These are phyloP conservation scores for Aphelenchoides besseyi DNA, from an alignment of 1,140 invertebrate species.

Conservation along the genomic window DNA sequence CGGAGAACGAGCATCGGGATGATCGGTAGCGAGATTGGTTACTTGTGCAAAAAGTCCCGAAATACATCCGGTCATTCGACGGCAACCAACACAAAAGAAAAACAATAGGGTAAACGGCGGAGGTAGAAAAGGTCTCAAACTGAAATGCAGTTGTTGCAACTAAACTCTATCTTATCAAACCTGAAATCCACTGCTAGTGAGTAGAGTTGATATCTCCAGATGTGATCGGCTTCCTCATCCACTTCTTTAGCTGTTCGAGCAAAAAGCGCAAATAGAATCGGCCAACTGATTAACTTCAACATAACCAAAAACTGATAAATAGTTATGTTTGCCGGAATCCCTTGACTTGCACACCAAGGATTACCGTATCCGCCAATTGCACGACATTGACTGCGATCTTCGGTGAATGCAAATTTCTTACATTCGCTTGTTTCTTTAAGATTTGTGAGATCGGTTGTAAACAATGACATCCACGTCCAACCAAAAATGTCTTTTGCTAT, in stretches of 20 bases:
- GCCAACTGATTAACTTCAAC: constrained; percentile 55
- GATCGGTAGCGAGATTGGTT: constrained; percentile 26
- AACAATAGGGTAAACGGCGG: constrained; percentile 56
- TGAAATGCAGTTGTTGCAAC: constrained; percentile 42
- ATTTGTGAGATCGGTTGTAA: constrained; percentile 55
- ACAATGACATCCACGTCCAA: constrained; percentile 52
- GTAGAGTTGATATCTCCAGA: constrained; percentile 60
- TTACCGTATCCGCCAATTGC: constrained; percentile 44
- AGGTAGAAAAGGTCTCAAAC: constrained; percentile 52
- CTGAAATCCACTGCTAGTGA: constrained; percentile 51
- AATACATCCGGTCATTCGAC: constrained; percentile 11
- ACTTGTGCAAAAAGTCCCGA: constrained; percentile 8
- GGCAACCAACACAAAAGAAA: constrained; percentile 32
- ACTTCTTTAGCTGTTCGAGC: constrained; percentile 57
- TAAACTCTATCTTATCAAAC: constrained; percentile 18
- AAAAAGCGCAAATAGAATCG: constrained; percentile 58
- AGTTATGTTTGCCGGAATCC: constrained; percentile 12
- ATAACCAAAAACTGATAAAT: constrained; percentile 54
- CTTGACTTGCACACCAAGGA: constrained; percentile 29
- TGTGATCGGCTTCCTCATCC: constrained; percentile 57
- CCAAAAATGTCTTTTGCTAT: constrained; percentile 33
- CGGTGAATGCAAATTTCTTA: constrained; percentile 30
- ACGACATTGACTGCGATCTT: constrained; percentile 31
- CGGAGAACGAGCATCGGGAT: constrained; percentile 33
- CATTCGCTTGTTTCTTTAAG: constrained; percentile 46